These are phyloP conservation scores for Steromphala cineraria DNA, from an alignment of 2,888 invertebrate species.

Conservation along the genomic window DNA sequence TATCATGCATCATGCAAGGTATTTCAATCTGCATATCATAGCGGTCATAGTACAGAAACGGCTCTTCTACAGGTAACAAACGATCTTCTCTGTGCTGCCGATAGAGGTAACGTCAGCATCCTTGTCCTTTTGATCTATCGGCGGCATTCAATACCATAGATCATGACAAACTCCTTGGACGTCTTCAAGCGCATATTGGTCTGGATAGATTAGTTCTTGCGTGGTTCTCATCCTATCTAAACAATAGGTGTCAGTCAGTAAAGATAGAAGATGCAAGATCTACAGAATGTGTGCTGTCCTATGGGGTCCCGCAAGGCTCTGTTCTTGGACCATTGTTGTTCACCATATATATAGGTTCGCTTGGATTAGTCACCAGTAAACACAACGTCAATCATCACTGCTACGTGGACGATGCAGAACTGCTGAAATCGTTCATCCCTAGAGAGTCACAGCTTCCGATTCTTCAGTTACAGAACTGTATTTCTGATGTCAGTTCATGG, in stretches of 20 bases:
- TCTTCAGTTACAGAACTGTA: too few species aligned
- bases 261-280: background rate
- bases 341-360: too few species aligned
- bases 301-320: background rate
- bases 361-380: too few species aligned
- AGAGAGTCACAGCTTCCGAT: too few species aligned
- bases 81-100: background rate
- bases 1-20: too few species aligned
- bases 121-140: background rate
- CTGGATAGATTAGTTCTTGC: background rate
- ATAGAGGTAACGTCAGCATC: background rate
- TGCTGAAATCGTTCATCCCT: too few species aligned
- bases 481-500: too few species aligned
- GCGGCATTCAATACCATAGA: background rate
- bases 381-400: too few species aligned
- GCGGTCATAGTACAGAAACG: background rate
- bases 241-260: background rate
- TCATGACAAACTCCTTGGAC: background rate
- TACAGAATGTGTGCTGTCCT: background rate
- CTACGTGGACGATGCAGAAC: too few species aligned
- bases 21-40: background rate
- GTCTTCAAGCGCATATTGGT: background rate
- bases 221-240: background rate
- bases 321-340: too few species aligned
- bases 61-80: background rate